Evolutionary conservation across 2,888 invertebrate species (phyloP).

Genomic region (Thalpophila matura): DNA sequence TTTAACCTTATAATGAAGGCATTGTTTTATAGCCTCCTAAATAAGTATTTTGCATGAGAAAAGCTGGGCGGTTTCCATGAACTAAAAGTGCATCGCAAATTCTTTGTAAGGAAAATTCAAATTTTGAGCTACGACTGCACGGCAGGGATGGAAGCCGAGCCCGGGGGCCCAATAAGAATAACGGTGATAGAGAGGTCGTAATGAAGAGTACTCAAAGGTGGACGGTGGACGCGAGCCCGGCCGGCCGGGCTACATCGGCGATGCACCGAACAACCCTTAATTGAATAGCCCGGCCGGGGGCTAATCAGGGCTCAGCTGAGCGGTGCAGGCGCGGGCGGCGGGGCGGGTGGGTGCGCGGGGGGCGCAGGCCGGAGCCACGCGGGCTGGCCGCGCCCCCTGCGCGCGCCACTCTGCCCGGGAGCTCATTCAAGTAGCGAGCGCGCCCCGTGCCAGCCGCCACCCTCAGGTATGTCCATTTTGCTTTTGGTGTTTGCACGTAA

Average conservation of each 20-base stretch:
- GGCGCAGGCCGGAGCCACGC: conserved; percentile 87
- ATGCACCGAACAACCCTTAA: conserved; percentile 88
- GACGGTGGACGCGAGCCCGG: conserved; percentile 69
- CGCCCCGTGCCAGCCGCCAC: conserved; percentile 89
- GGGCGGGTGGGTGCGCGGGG: conserved; percentile 69
- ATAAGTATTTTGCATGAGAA: conserved; percentile 19
- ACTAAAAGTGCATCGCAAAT: conserved; percentile 20
- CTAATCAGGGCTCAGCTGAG: conserved; percentile 90
- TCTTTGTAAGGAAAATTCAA: conserved; percentile 66
- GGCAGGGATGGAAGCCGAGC: conserved; percentile 54
- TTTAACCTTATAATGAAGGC: neutral
- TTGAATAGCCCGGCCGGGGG: conserved; percentile 89
- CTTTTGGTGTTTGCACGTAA: conserved; percentile 88
- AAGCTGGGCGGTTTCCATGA: conserved; percentile 1
- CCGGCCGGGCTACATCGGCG: conserved; percentile 75
- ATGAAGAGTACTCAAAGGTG: conserved; percentile 84
- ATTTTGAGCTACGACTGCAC: conserved; percentile 59
- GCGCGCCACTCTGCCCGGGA: conserved; percentile 90
- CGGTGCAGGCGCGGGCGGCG: conserved; percentile 76
- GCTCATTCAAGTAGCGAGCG: conserved; percentile 90
- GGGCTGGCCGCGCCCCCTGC: conserved; percentile 92
- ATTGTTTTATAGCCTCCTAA: neutral
- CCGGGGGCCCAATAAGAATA: conserved; percentile 77
- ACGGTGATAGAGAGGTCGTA: conserved; percentile 80
- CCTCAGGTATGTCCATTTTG: conserved; percentile 90